Base-by-base conservation (phyloP, 1,140 invertebrate genomes). In the Caenorhabditis inopinata region DNA sequence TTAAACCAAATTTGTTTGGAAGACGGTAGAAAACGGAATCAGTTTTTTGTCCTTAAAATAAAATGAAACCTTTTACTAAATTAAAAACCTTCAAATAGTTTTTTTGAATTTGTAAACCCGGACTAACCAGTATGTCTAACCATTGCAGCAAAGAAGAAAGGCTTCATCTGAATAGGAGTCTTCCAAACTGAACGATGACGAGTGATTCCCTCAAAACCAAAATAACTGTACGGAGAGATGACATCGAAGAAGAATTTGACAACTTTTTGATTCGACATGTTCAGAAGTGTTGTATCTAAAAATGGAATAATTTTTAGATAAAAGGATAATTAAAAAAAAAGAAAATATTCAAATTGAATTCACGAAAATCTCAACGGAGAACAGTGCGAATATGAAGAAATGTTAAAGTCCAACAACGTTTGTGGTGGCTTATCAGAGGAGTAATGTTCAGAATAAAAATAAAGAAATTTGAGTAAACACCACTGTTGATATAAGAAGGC, bases 381-480 rank as follows among this genome's bases (percentile, higher is more conserved):
- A n/a, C n/a, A n/a, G n/a, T n/a, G n/a, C n/a, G n/a, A n/a, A n/a
- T n/a, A n/a, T n/a, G n/a, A n/a, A n/a, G n/a, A 32, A 32, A 58
- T 7, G 1, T 5, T 32, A 32, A 16, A 16, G 14, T 4, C 2
- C 3, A 32, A 29, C 12, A 11, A 6, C n/a, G 25, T 29, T 68
- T 29, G 58, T 42, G n/a, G n/a, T n/a, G n/a, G n/a, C 58, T 38
- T 29, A 23, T 42, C 35, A 68, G 35, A 68, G 38, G 35, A 32
- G 38, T 68, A 68, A 32, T 21, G 58, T 29, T 29, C 29, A 68
- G 2, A 25, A 18, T 12, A 68, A 68, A 38, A 18, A 68, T n/a
- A 68, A 68, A 68, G 58, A 68, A 38, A 68, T 68, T 68, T 68
- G 58, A 38, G 58, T 68, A 68, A 68, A 68, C 58, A 68, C n/a